phyloP scores from a whole-genome alignment of 1,140 invertebrate species.

The Pseudomyrmex concolor region DNA sequence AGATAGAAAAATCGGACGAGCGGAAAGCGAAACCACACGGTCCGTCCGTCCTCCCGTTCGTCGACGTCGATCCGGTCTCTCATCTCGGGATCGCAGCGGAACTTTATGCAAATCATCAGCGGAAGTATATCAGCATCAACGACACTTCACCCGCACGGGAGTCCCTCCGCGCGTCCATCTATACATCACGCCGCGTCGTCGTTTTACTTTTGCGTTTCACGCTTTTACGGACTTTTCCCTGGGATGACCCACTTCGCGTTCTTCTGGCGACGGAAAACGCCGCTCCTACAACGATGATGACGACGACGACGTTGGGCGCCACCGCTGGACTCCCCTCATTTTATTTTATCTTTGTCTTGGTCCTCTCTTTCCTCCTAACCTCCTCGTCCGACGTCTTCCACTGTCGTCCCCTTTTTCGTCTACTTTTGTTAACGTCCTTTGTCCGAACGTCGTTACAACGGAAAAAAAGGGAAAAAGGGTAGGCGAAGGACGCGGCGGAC shows the following conservation, averaged over 20 bases:
- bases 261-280: slow-evolving; percentile 52
- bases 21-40: slow-evolving; percentile 5
- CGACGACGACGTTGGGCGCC: neutral
- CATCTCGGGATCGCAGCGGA: slow-evolving; percentile 24
- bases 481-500: neutral
- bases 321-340: slow-evolving; percentile 31
- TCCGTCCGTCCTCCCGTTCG: slow-evolving; percentile 29
- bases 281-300: slow-evolving; percentile 24
- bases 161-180: slow-evolving; percentile 6
- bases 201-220: slow-evolving; percentile 68
- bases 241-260: slow-evolving; percentile 66
- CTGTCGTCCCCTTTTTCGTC: slow-evolving; percentile 54
- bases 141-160: slow-evolving; percentile 2
- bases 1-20: slow-evolving; percentile 26
- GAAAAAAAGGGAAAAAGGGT: slow-evolving; percentile 50
- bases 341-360: slow-evolving; percentile 57
- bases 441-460: slow-evolving; percentile 63
- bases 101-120: slow-evolving; percentile 64
- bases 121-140: slow-evolving; percentile 62
- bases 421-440: slow-evolving; percentile 66
- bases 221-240: slow-evolving; percentile 65
- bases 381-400: slow-evolving; percentile 38
- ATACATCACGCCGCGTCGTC: slow-evolving; percentile 37
- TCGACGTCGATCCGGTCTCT: slow-evolving; percentile 41
- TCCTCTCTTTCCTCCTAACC: neutral